A percentile compares a stretch with the other conserved stretches of the same genome.
Conservation (phyloP, 2,113 vertebrate species). For the Tetraodon nigroviridis region DNA sequence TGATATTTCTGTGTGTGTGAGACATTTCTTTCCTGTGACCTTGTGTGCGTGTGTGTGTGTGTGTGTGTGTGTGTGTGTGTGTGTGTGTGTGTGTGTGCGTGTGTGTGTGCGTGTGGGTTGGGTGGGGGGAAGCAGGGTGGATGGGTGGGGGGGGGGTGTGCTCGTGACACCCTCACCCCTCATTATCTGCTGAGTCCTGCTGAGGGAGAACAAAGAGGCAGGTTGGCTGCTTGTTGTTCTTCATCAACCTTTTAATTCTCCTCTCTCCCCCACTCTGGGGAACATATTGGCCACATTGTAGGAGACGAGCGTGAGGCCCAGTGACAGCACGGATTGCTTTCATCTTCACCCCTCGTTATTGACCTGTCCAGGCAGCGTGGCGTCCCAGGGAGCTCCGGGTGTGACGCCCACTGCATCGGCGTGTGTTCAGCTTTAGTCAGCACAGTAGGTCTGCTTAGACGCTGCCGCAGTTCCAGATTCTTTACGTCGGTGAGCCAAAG, state of each 20-base stretch:
- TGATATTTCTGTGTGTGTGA: neutral
- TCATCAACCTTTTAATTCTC: conserved; percentile 45
- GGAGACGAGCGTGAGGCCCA: too few species aligned
- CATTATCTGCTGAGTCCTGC: conserved; percentile 63
- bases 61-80: conserved; percentile 6
- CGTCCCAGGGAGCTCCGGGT: too few species aligned
- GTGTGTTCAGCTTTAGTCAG: too few species aligned
- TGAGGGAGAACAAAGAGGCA: conserved; percentile 29
- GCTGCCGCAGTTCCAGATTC: too few species aligned
- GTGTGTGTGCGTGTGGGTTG: conserved; percentile 6
- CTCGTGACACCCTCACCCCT: conserved; percentile 61
- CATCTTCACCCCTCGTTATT: too few species aligned
- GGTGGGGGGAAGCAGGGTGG: conserved; percentile 60
- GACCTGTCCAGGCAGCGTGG: too few species aligned
- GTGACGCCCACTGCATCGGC: too few species aligned
- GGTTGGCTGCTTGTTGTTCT: conserved; percentile 18
- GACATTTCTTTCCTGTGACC: conserved; percentile 33
- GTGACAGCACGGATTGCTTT: too few species aligned
- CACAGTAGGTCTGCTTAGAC: too few species aligned
- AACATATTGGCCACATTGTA: too few species aligned
- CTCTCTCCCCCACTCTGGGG: neutral
- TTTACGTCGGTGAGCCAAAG: too few species aligned
- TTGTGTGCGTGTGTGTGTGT: conserved; percentile 20
- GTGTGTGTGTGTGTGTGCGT: too few species aligned
- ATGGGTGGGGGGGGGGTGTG: conserved; percentile 56